A percentile compares a stretch with the other conserved stretches of the same genome.
These are phyloP conservation scores for Chironomus tepperi DNA, from an alignment of 1,140 invertebrate genomes.

Conservation along the genomic window DNA sequence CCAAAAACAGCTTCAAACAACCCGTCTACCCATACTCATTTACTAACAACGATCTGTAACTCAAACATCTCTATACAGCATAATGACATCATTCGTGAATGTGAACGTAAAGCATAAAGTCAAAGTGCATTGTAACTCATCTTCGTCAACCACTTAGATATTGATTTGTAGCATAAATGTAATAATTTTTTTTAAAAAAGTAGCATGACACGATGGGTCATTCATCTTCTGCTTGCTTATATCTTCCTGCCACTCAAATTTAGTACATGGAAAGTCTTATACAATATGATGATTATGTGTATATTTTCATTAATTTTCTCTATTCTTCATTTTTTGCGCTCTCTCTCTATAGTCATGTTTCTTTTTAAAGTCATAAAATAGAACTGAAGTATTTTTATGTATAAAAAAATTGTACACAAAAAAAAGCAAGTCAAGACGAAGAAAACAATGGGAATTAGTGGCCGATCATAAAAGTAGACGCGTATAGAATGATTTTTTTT, in stretches of 20 bases:
- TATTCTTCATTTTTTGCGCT: not conserved
- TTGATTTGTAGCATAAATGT: no score
- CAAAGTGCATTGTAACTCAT: no score
- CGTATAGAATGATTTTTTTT: not conserved
- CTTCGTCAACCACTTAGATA: no score
- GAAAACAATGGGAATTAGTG: constrained; percentile 15
- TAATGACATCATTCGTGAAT: no score
- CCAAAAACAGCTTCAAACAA: no score
- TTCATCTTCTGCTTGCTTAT: not conserved
- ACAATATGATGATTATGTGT: no score
- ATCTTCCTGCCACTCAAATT: not conserved
- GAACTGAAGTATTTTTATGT: not conserved
- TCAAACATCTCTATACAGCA: no score
- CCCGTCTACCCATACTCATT: no score
- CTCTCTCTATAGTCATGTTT: not conserved
- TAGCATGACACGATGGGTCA: not conserved
- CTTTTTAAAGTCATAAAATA: not conserved
- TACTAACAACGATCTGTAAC: no score
- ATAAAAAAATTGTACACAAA: not conserved
- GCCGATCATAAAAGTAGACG: not conserved
- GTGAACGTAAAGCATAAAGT: no score
- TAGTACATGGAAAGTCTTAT: not conserved
- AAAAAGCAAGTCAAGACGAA: not conserved
- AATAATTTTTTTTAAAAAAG: not conserved
- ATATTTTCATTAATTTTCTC: no score